These are phyloP conservation scores for Drosophila quinaria DNA, from an alignment of 2,888 invertebrate genomes.

Conservation along the genomic window DNA sequence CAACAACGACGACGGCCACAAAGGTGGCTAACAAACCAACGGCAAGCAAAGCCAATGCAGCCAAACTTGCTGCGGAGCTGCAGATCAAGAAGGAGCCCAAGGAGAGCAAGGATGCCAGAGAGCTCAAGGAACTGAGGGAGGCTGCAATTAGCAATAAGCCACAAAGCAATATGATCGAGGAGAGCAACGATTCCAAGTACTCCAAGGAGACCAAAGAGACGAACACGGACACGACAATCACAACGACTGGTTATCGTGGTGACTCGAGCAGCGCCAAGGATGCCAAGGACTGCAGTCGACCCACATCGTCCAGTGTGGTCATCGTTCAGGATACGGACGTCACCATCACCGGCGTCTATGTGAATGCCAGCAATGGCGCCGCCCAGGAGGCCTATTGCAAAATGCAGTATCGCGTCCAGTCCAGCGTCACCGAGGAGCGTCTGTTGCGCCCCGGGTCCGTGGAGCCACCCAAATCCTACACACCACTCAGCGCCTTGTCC, in stretches of 20 bases:
- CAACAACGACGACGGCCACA: background rate
- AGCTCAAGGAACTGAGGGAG: constrained; percentile 37
- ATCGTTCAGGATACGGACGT: constrained; percentile 95
- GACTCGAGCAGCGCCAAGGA: constrained; percentile 83
- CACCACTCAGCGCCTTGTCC: constrained; percentile 93
- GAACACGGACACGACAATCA: constrained; percentile 81
- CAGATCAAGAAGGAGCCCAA: constrained; percentile 55
- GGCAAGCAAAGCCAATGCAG: constrained; percentile 5
- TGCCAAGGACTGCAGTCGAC: constrained; percentile 83
- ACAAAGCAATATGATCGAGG: constrained; percentile 77
- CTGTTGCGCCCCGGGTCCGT: constrained; percentile 88
- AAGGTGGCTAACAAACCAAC: constrained; percentile 10
- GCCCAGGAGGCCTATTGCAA: constrained; percentile 94
- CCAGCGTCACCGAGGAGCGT: constrained; percentile 94
- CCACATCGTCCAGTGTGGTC: constrained; percentile 88
- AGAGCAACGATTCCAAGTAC: constrained; percentile 83
- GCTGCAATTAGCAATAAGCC: constrained; percentile 43
- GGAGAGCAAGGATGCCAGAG: constrained; percentile 31
- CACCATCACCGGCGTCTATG: constrained; percentile 94
- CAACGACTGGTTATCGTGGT: constrained; percentile 75
- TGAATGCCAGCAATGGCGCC: constrained; percentile 90
- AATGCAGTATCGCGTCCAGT: constrained; percentile 95
- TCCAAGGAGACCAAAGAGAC: constrained; percentile 84
- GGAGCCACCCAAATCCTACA: constrained; percentile 89
- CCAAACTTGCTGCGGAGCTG: constrained; percentile 5